These are phyloP conservation scores for Sebastes oblongus DNA, from an alignment of 2,797 vertebrate species.

Conservation along the genomic window DNA sequence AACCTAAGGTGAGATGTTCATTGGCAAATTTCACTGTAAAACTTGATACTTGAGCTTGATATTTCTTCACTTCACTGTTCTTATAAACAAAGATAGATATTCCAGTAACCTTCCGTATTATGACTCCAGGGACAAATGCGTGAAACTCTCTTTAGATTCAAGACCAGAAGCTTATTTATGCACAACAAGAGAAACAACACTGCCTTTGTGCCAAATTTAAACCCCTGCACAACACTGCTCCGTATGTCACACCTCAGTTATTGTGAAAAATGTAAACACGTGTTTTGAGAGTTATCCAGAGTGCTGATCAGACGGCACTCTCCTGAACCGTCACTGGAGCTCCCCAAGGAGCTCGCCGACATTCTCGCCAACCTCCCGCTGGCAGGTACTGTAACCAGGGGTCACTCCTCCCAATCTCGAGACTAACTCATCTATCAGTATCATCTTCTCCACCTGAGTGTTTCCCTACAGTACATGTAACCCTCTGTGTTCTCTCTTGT, in stretches of 20 bases:
- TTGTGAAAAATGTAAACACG: not conserved
- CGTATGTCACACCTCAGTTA: not conserved
- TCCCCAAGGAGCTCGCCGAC: not conserved
- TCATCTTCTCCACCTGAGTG: slow-evolving; percentile 26
- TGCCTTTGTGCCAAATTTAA: not conserved
- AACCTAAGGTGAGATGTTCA: not conserved
- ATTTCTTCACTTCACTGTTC: not conserved
- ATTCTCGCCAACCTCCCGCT: not conserved
- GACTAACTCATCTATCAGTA: slow-evolving; percentile 27
- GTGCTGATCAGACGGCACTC: not conserved
- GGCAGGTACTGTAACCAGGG: slow-evolving; percentile 13
- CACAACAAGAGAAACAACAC: not conserved
- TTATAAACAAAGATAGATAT: not conserved
- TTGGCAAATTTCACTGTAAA: not conserved
- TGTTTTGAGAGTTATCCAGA: not conserved
- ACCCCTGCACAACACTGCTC: not conserved
- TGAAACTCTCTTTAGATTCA: not conserved
- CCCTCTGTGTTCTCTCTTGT: slow-evolving; percentile 8
- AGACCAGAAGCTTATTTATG: not conserved
- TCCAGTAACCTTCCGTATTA: not conserved
- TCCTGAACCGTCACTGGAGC: not conserved
- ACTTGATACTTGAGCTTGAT: not conserved
- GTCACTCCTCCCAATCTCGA: slow-evolving; percentile 7
- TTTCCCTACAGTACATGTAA: slow-evolving; percentile 9
- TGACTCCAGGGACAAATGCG: not conserved